Percentiles rank a stretch among this genome's conserved stretches.
phyloP scores from a whole-genome alignment of 2,113 vertebrate species.

The Eupsittula cactorum region DNA sequence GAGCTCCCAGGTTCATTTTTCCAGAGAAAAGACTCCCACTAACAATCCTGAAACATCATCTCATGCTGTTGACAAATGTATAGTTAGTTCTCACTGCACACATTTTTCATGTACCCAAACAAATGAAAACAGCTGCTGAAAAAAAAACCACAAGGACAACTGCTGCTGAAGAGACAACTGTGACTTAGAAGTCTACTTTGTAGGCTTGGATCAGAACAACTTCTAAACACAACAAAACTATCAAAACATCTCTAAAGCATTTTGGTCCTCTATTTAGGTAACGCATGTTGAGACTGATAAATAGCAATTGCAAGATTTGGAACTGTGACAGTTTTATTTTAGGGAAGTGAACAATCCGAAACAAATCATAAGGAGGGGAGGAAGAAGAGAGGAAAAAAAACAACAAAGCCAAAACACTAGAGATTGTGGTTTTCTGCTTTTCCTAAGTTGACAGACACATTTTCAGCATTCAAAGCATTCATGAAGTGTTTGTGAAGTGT shows the following conservation, averaged over 20 bases:
- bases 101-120: neutral
- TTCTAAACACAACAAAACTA: neutral
- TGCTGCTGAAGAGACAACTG: neutral
- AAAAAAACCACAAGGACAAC: neutral
- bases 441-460: neutral
- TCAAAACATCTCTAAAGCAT: neutral
- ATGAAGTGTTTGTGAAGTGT: neutral
- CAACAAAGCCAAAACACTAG: neutral
- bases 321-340: neutral
- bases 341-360: neutral
- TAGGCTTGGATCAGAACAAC: neutral
- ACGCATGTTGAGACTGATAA: neutral
- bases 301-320: neutral
- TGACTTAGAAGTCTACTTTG: neutral
- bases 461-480: constrained; percentile 37
- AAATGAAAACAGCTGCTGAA: neutral
- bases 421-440: neutral
- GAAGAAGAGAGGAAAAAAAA: accelerated
- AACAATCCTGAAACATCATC: neutral
- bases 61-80: neutral
- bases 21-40: neutral
- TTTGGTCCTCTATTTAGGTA: neutral
- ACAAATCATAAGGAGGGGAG: neutral
- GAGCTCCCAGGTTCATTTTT: neutral
- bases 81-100: neutral